Conservation (phyloP, 2,888 invertebrate species). For the Caenorhabditis wallacei region DNA sequence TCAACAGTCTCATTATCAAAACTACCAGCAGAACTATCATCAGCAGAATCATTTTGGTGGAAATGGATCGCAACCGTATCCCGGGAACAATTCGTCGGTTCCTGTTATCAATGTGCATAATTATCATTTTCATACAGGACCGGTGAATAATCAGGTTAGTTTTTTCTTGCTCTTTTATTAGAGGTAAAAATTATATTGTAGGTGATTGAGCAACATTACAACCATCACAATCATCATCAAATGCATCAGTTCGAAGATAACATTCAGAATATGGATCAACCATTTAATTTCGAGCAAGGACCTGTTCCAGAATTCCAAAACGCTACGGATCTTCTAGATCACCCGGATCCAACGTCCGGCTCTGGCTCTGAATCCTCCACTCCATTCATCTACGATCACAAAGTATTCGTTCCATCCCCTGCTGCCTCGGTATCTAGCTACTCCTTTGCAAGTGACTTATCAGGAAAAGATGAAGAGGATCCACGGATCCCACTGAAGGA, state of each 20-base stretch:
- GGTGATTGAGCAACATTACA: slow-evolving; percentile 53
- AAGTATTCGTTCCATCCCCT: slow-evolving; percentile 39
- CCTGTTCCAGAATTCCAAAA: slow-evolving; percentile 4
- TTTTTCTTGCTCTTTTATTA: not conserved
- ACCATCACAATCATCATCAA: slow-evolving; percentile 42
- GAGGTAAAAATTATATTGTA: not conserved
- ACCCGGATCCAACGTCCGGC: too few species aligned
- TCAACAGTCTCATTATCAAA: slow-evolving; percentile 30
- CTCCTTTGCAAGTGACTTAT: slow-evolving; percentile 58
- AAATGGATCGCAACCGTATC: not conserved
- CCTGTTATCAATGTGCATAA: slow-evolving; percentile 63
- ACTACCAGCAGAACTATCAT: slow-evolving; percentile 3
- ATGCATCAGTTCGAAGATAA: slow-evolving; percentile 38
- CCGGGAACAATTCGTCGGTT: not conserved
- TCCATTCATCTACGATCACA: slow-evolving; percentile 7
- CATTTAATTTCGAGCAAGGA: slow-evolving; percentile 2
- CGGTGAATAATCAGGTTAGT: slow-evolving; percentile 43
- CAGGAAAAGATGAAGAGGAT: slow-evolving; percentile 51
- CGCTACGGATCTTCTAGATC: not conserved
- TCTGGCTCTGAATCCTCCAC: not conserved
- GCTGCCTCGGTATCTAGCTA: slow-evolving; percentile 44
- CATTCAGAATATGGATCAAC: slow-evolving; percentile 30
- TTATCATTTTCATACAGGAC: slow-evolving; percentile 63
- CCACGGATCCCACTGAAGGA: slow-evolving; percentile 56
- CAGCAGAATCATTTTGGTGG: not conserved